Base-by-base conservation (phyloP, 1,140 invertebrate genomes). In the Chironomus tepperi region DNA sequence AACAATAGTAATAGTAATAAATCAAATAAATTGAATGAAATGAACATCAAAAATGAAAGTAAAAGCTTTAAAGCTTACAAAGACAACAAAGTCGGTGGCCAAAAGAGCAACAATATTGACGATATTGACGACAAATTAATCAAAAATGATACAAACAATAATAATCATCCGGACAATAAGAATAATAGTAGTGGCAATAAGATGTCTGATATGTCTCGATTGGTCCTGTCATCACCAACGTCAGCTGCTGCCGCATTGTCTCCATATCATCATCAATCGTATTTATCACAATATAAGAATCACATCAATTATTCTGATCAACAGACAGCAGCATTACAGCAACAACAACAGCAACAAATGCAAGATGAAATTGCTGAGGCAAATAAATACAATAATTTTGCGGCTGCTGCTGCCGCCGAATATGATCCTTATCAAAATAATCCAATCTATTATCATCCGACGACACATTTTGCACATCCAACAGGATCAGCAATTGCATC, bases 341-440 rank as follows among this genome's bases (percentile, higher is more conserved):
- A n/a, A 18, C 65, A 70, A 70, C 65, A 70, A 12, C 65, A 70
- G 19, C 65, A 70, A 19, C 65, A 18, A 70, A 19, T 21, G 65
- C 65, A 70, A 18, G 65, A 70, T 18, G 65, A 70, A 21, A 70
- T 70, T 70, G 65, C 65, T 10, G 65, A 70, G 10, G 65, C 65
- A 70, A 70, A 84, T 47, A 81, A 80, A n/a, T 82, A 82, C 77
- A 81, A 79, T 42, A 82, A 85, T 74, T 80, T 82, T 24, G 47
- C 47, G n/a, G 12, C 47, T 5, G n/a, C 12, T 57, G 83, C 47
- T 5, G n/a, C 12, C 15, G 83, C 82, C 73, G 81, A 83, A n/a
- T 85, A 87, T 75, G 86, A 87, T 77, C 83, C 83, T 5, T 84
- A 86, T 75, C 86, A 87, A 75, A 87, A 85, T 76, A 87, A 87